These are phyloP conservation scores for Pecten maximus DNA, from an alignment of 2,888 invertebrate genomes.

Conservation along the genomic window DNA sequence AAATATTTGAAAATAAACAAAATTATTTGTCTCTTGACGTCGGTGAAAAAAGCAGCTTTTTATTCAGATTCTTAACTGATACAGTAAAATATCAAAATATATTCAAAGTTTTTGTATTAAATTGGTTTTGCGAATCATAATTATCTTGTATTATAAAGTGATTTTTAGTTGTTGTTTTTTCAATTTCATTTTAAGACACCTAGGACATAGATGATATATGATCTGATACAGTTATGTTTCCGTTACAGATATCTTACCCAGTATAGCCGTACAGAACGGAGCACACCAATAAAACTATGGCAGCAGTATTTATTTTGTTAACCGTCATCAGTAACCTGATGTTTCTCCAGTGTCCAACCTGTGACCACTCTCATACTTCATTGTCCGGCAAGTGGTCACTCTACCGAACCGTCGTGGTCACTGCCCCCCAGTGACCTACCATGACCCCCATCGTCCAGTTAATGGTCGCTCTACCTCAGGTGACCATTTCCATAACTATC, in stretches of 20 bases:
- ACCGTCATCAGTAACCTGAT: constrained; percentile 17
- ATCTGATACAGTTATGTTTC: background rate
- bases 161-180: too few relatives aligned
- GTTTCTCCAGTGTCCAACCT: constrained; percentile 14
- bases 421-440: background rate
- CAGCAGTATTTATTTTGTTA: background rate
- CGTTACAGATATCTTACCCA: background rate
- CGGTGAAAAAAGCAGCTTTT: too few relatives aligned
- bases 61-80: too few relatives aligned
- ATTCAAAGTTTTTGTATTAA: too few relatives aligned
- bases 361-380: background rate
- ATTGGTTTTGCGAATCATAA: too few relatives aligned
- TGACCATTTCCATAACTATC: background rate
- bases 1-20: too few relatives aligned
- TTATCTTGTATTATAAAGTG: too few relatives aligned
- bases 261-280: constrained; percentile 29
- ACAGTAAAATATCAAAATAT: too few relatives aligned
- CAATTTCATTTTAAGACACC: too few relatives aligned
- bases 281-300: constrained; percentile 26
- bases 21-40: too few relatives aligned
- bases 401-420: constrained; percentile 6
- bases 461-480: constrained; percentile 20
- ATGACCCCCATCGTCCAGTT: background rate
- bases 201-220: too few relatives aligned
- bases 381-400: constrained; percentile 7